A percentile compares a stretch with the other conserved stretches of the same genome.
These are phyloP conservation scores for Hesperophylax magnus DNA, from an alignment of 1,140 invertebrate species.

Conservation along the genomic window DNA sequence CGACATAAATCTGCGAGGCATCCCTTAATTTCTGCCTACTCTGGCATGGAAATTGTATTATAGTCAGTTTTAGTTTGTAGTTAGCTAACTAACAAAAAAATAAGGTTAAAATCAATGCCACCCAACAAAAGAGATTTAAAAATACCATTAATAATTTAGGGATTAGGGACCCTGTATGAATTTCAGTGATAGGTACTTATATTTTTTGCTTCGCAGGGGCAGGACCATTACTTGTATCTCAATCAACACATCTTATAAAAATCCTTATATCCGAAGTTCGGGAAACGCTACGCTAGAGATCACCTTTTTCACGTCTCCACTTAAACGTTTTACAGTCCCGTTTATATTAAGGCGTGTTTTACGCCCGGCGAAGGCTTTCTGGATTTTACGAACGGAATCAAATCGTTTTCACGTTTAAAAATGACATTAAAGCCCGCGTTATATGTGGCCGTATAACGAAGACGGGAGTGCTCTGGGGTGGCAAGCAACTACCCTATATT, in stretches of 20 bases:
- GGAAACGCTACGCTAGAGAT: background rate
- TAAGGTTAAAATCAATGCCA: no score
- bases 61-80: no score
- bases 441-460: conserved; percentile 15
- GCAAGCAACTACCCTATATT: background rate
- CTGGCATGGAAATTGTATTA: no score
- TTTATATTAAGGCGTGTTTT: conserved; percentile 19
- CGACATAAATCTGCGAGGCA: no score
- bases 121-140: no score
- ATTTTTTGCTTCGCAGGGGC: no score
- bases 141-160: no score
- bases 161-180: no score
- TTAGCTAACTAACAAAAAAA: no score
- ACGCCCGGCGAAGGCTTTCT: background rate
- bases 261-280: background rate
- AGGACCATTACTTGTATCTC: no score
- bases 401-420: conserved; percentile 31
- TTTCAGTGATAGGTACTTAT: no score
- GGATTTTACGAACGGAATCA: conserved; percentile 24
- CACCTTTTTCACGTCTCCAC: conserved; percentile 2
- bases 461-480: background rate
- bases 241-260: background rate
- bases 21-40: no score
- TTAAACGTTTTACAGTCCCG: conserved; percentile 7
- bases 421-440: conserved; percentile 19